Evolutionary conservation across 2,888 invertebrate species (phyloP), one percentile per base, ranked within the genome.

Genomic region (Exocentrus adspersus): DNA sequence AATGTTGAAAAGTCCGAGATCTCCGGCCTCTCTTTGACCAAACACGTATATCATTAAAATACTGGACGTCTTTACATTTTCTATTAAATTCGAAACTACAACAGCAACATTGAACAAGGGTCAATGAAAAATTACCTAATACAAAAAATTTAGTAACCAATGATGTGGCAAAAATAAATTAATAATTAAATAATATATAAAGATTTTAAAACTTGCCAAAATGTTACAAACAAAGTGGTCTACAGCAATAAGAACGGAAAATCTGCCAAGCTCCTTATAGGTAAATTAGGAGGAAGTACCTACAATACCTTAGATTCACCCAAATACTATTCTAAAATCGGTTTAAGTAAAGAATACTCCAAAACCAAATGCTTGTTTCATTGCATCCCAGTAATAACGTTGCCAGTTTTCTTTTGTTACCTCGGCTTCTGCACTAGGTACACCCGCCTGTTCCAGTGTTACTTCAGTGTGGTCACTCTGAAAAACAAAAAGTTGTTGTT

Each of bases 321-420:
- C 37, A 51, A 48, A 52, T 41, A n/a, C 43, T 24, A 41, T 2
- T 12, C 50, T 42, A 19, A 56, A 41, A 51, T 30, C 24, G 7
- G 1, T 41, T 19, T 70, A 71, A 19, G 68, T 63, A 32, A 88
- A 84, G 80, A 89, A 90, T 17, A 90, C 89, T 21, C 95, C 95
- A 80, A 93, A 97, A 48, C 96, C 96, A 81, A 97, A 96, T 0
- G 93, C 92, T 67, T 93, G 88, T 81, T 95, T 97, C 82, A 99
- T 97, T 74, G 95, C 90, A 77, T 94, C 91, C 90, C 97, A 97
- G 81, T 98, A 99, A 84, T 97, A 95, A 62, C 92, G 87, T 68
- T 91, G 89, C 98, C 98, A 98, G 78, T 98, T 98, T 63, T 89
- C 88, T 75, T 86, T 87, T 32, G 97, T 95, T 46, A 89, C 88